phyloP scores from a whole-genome alignment of 2,888 invertebrate species.

The Megalurothrips usitatus region DNA sequence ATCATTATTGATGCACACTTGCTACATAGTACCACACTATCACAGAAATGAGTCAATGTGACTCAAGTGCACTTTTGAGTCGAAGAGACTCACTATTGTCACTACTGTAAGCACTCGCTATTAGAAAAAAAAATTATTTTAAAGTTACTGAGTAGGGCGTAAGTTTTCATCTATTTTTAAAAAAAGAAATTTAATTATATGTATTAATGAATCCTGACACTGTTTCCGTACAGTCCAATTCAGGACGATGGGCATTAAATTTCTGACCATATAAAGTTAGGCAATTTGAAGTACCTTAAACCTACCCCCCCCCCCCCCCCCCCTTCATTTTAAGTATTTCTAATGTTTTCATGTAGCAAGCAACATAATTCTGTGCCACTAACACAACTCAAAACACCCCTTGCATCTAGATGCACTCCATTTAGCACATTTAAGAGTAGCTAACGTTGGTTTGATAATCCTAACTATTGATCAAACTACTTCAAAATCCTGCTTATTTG shows the following conservation, averaged over 20 bases:
- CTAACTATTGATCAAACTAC: not conserved
- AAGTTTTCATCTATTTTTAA: not conserved
- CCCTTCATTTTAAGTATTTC: not conserved
- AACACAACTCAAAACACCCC: not conserved
- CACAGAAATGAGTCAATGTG: not conserved
- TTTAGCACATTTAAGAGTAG: constrained; percentile 1
- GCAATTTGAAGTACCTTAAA: not conserved
- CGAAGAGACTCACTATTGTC: not conserved
- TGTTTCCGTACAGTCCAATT: not conserved
- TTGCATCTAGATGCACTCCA: not conserved
- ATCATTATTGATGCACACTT: not conserved
- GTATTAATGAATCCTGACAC: not conserved
- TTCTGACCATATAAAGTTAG: not conserved
- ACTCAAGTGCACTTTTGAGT: not conserved
- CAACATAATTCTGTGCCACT: not conserved
- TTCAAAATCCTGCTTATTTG: not conserved
- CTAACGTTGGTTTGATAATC: not conserved
- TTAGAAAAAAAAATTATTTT: too few relatives aligned
- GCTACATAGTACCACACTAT: not conserved
- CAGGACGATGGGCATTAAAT: not conserved
- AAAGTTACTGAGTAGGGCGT: too few relatives aligned
- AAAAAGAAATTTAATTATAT: not conserved
- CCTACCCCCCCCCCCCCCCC: not conserved
- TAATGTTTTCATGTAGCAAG: not conserved
- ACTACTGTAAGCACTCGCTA: not conserved